Base-by-base conservation (phyloP, 1,140 invertebrate species). In the Panonychus citri region DNA sequence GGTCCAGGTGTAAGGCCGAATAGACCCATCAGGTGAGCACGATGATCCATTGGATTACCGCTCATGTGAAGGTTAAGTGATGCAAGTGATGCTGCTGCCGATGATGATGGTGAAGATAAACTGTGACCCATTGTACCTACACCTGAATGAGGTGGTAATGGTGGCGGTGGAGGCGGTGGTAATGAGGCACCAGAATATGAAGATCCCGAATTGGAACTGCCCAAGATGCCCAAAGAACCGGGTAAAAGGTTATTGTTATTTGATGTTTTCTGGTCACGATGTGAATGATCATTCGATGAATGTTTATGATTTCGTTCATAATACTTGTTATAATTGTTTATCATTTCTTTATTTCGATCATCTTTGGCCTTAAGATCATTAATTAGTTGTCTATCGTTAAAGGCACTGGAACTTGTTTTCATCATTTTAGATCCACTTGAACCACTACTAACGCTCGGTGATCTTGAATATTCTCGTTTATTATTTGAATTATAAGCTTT, bases 381-480 rank as follows among this genome's bases (percentile, higher is more conserved):
- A n/a, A 34, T 34, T 34, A 12, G 12, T 34, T 21, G 25, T 19
- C 25, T 43, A 30, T 55, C 42, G 21, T 43, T 26, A 30, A 48
- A 55, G 54, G 49, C 49, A 51, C 49, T 51, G 19, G 8, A 13
- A 54, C 27, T 27, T 37, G 52, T 54, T 40, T 54, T 54, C 25
- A 40, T 25, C 21, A 54, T 40, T 39, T 54, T 55, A 48, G 17
- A 40, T 13, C 30, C n/a, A 42, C 28, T 46, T n/a, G 26, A 21
- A 25, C 27, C 13, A 55, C 30, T 15, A 21, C 19, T 26, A 21
- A 24, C 37, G n/a, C 19, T 40, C 17, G 52, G 30, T 17, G 52
- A 37, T 54, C 52, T 27, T 17, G 28, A 54, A 17, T 13, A n/a
- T 25, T 54, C 52, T 8, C 52, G 17, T 40, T 54, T 54, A 17